Conservation (phyloP, 2,888 invertebrate species). For the Microctonus hyperodae region DNA sequence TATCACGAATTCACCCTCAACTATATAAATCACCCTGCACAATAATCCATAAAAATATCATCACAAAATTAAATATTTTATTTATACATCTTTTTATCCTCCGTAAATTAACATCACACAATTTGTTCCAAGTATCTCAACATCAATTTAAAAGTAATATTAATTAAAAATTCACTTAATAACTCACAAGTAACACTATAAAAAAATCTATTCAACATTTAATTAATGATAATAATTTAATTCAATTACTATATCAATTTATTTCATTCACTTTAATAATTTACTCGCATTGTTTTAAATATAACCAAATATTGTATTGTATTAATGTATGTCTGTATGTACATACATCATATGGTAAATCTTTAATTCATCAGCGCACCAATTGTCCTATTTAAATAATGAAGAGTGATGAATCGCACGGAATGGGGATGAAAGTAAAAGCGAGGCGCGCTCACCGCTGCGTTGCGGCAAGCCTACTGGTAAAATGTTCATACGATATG, state of each 20-base stretch:
- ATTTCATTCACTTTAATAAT: too few species aligned
- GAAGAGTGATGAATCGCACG: too few species aligned
- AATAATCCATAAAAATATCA: background rate
- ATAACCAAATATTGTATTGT: too few species aligned
- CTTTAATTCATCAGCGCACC: background rate
- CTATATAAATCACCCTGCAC: background rate
- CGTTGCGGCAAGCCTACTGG: constrained; percentile 59
- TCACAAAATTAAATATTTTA: background rate
- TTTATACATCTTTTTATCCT: background rate
- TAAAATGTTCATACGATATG: constrained; percentile 38
- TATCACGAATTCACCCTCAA: background rate
- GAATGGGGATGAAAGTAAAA: constrained; percentile 23
- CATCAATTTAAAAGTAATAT: too few species aligned
- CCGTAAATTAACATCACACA: too few species aligned
- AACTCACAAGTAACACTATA: background rate
- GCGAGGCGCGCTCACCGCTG: constrained; percentile 54
- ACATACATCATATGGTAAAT: too few species aligned
- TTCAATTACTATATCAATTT: background rate
- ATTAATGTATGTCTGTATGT: too few species aligned
- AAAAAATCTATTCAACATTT: background rate
- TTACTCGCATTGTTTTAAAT: too few species aligned
- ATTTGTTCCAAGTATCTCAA: too few species aligned
- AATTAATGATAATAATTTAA: background rate
- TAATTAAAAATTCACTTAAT: too few species aligned
- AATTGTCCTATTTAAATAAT: background rate